Evolutionary conservation across 2,113 vertebrate genomes (phyloP), one percentile per base, ranked within the genome.

Genomic region (rat (Rattus norvegicus)): DNA sequence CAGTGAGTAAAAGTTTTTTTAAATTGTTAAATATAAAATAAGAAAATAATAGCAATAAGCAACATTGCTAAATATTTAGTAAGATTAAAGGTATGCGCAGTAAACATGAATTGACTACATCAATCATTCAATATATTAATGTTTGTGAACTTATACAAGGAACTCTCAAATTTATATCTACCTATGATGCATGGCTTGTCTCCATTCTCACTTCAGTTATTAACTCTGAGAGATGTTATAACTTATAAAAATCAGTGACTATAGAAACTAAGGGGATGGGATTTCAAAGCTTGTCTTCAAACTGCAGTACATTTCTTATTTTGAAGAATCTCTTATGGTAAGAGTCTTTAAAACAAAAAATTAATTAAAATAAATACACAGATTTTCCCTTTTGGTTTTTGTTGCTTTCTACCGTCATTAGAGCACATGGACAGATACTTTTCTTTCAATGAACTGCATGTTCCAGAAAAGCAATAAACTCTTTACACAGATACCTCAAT

Each of bases 331-430:
- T 80, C 88, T 90, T 85, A 39, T 79, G 43, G 83, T 7, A 86
- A 73, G 33, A 7, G 5, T 79, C 1, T 80, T 95, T 88, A 14
- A 30, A 90, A 4, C 30, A 63, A 52, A 83, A 95, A 84, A 5
- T 94, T 61, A 94, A 28, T 92, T 79, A 12, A 96, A 77, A 72
- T 69, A 17, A 92, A 26, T 90, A 28, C 80, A 56, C 8, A 59
- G 12, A 87, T 88, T 92, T 89, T 49, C 5, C 73, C 14, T 80
- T 90, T 95, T 86, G 1, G 65, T 93, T 93, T 96, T 94, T 79
- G 7, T 65, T 88, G 30, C 9, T 89, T 94, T 39, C 24, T 91
- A 7, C 43, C 95, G 96, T 95, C 17, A 73, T 72, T 95, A 81
- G 63, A 92, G 36, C 67, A 61, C 39, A 56, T 3, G 70, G 52